These are phyloP conservation scores for Frankliniella fusca DNA, from an alignment of 2,888 invertebrate species.

Conservation along the genomic window DNA sequence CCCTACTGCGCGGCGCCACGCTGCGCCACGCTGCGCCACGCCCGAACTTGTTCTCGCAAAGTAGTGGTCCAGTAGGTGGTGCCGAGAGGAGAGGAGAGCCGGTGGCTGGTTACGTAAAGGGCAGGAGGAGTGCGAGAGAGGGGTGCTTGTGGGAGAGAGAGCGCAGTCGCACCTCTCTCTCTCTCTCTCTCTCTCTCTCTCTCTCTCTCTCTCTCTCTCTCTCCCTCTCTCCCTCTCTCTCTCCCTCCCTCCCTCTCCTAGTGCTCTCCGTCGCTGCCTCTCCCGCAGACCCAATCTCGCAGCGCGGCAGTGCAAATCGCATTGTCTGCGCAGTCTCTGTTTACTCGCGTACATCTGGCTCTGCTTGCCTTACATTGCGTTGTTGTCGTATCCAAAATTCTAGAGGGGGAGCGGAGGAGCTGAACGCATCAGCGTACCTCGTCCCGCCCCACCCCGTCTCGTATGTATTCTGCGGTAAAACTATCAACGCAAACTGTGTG, in stretches of 20 bases:
- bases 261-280: not conserved
- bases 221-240: too few relatives aligned
- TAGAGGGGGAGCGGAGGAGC: too few relatives aligned
- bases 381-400: too few relatives aligned
- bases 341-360: not conserved
- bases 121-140: not conserved
- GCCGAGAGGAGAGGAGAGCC: too few relatives aligned
- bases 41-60: not conserved
- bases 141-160: too few relatives aligned
- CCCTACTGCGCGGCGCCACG: not conserved
- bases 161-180: not conserved
- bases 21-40: not conserved
- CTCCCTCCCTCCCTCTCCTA: too few relatives aligned
- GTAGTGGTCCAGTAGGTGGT: too few relatives aligned
- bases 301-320: not conserved
- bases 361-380: not conserved
- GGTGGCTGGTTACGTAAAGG: not conserved
- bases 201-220: too few relatives aligned
- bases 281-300: not conserved
- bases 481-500: too few relatives aligned
- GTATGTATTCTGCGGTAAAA: too few relatives aligned
- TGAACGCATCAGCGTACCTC: not conserved
- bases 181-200: too few relatives aligned
- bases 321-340: not conserved
- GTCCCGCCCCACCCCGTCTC: not conserved